Base-by-base conservation (phyloP, 2,113 vertebrate species). In the Burhinus bistriatus region DNA sequence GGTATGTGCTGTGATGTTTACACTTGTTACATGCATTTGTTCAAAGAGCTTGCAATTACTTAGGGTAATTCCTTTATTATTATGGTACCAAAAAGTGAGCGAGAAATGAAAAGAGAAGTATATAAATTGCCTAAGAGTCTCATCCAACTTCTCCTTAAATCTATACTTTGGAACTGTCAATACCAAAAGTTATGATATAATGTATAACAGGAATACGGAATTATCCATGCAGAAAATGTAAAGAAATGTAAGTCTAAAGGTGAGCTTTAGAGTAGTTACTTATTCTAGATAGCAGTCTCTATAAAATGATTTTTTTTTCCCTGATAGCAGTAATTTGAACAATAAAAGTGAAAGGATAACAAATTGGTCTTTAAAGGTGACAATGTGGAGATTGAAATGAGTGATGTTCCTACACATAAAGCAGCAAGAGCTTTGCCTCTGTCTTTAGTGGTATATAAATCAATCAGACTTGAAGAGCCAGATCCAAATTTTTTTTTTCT, bases 331-430 rank as follows among this genome's bases (percentile, higher is more conserved):
- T 86, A 83, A 91, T 90, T 92, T 93, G 73, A 80, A 70, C 78
- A 83, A 78, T 87, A 79, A 90, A 86, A 93, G 32, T 42, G 71
- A 78, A 88, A 80, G 54, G 20, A 76, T 72, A 96, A 90, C 79
- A 94, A 86, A 90, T 81, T 83, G 51, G 34, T 83, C 71, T 90
- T 83, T 95, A 92, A 81, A 88, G 59, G 20, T 66, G 66, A 55
- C 70, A 86, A n/a, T 34, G 58, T 19, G 38, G 68, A 93, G 82
- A 92, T 65, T 80, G 88, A 94, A 93, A 88, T 73, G 79, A 88
- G 29, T 62, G 45, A 78, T 94, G 51, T 78, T 90, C 38, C 55
- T 13, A 81, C 26, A 78, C 59, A 82, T 12, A 78, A 84, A 92
- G 29, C 38, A 82, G 20, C 13, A 47, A 83, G 26, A 91, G 15